These are phyloP conservation scores for Danio aesculapii DNA, from an alignment of 2,797 vertebrate species.

Conservation along the genomic window DNA sequence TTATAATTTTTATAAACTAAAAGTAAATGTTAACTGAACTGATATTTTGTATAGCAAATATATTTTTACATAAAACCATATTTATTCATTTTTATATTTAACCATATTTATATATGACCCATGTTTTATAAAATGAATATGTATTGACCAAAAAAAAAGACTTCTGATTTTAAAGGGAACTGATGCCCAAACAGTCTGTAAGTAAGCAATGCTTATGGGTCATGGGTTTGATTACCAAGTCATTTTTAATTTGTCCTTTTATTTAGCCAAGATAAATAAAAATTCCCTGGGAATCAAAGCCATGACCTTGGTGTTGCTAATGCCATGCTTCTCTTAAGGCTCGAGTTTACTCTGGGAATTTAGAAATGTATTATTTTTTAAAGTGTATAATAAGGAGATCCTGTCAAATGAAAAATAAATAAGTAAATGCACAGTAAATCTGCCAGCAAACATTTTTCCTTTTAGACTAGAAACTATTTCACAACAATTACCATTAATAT, in stretches of 20 bases:
- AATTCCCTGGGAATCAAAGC: not conserved
- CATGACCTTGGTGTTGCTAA: not conserved
- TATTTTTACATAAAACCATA: no score
- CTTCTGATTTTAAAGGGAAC: not conserved
- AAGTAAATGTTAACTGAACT: no score
- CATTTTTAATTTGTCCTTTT: not conserved
- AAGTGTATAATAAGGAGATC: not conserved
- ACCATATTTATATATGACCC: no score
- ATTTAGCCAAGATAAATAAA: conserved; percentile 1
- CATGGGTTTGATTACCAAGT: not conserved
- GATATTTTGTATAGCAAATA: no score
- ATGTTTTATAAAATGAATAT: no score
- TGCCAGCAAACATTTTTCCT: conserved; percentile 16
- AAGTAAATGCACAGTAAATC: not conserved
- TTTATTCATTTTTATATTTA: no score
- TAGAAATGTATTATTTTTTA: not conserved
- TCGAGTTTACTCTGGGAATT: not conserved
- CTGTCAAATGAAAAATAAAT: not conserved
- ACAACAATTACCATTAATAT: conserved; percentile 28
- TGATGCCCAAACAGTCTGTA: not conserved
- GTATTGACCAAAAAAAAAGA: no score
- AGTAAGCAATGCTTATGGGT: not conserved
- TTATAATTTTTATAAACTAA: no score
- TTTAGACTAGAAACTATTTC: conserved; percentile 33
- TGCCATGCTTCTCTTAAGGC: not conserved